These are phyloP conservation scores for Apis cerana DNA, from an alignment of 1,140 invertebrate genomes.

Conservation along the genomic window DNA sequence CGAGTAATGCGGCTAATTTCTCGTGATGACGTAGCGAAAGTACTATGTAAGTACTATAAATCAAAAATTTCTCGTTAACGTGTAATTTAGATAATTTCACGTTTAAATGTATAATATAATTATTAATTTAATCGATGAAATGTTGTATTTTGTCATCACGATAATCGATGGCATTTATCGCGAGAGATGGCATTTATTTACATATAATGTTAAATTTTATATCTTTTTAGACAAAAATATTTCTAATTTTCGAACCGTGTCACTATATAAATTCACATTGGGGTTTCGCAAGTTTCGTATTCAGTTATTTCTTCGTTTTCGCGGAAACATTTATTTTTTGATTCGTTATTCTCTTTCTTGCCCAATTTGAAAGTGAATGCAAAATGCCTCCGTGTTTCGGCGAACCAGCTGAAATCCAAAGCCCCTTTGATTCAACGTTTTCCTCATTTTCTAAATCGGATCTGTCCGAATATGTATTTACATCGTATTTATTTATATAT, in stretches of 20 bases:
- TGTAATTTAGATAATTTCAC: slow-evolving; percentile 5
- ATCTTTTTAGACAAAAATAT: too few relatives aligned
- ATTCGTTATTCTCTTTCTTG: background rate
- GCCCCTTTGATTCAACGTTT: background rate
- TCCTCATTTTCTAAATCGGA: background rate
- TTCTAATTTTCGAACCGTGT: too few relatives aligned
- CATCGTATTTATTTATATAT: background rate
- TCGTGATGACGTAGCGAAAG: background rate
- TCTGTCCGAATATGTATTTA: background rate
- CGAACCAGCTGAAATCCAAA: background rate
- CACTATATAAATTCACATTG: too few relatives aligned
- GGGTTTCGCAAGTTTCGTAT: background rate
- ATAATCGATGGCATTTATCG: background rate
- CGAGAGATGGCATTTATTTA: too few relatives aligned
- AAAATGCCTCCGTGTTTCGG: slow-evolving; percentile 23
- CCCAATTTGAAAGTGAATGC: slow-evolving; percentile 5
- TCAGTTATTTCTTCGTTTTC: slow-evolving; percentile 33
- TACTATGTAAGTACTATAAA: background rate
- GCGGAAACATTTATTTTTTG: slow-evolving; percentile 22
- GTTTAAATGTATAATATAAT: too few relatives aligned
- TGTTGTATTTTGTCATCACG: background rate
- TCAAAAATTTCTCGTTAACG: too few relatives aligned
- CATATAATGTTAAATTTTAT: too few relatives aligned
- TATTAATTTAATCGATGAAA: background rate
- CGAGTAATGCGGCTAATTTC: background rate